A percentile compares a stretch with the other conserved stretches of the same genome.
These are phyloP conservation scores for Mola mola DNA, from an alignment of 2,113 vertebrate species.

Conservation along the genomic window DNA sequence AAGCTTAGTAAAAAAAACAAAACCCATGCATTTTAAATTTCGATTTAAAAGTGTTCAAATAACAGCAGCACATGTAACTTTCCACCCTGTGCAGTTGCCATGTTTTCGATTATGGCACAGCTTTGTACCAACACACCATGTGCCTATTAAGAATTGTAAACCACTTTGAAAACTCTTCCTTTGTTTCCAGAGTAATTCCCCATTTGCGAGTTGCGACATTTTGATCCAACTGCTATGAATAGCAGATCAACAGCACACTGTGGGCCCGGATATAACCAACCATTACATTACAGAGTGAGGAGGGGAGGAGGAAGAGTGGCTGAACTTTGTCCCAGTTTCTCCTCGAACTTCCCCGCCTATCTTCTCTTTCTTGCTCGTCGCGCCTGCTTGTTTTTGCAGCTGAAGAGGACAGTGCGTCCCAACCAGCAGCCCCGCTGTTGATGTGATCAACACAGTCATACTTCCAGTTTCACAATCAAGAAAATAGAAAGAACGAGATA, in stretches of 20 bases:
- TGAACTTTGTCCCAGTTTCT: constrained; percentile 72
- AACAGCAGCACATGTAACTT: too few species aligned
- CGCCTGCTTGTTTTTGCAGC: constrained; percentile 24
- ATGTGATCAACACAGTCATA: background rate
- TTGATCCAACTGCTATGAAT: background rate
- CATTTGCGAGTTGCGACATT: background rate
- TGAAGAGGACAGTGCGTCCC: constrained; percentile 8
- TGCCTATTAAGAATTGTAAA: background rate
- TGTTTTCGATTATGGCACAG: too few species aligned
- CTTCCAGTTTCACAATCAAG: background rate
- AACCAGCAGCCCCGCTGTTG: background rate
- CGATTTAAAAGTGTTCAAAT: too few species aligned
- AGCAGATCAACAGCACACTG: background rate
- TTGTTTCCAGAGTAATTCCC: background rate
- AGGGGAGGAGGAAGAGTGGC: background rate
- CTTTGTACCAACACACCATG: too few species aligned
- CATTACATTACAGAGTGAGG: constrained; percentile 1
- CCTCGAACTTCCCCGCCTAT: constrained; percentile 2
- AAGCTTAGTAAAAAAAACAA: too few species aligned
- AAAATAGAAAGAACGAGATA: too few species aligned
- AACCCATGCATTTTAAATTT: too few species aligned
- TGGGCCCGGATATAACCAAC: background rate
- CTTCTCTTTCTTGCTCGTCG: background rate
- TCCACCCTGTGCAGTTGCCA: too few species aligned
- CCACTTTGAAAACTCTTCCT: background rate